Evolutionary conservation across 2,797 vertebrate genomes (phyloP).

Genomic region (Esox lucius): DNA sequence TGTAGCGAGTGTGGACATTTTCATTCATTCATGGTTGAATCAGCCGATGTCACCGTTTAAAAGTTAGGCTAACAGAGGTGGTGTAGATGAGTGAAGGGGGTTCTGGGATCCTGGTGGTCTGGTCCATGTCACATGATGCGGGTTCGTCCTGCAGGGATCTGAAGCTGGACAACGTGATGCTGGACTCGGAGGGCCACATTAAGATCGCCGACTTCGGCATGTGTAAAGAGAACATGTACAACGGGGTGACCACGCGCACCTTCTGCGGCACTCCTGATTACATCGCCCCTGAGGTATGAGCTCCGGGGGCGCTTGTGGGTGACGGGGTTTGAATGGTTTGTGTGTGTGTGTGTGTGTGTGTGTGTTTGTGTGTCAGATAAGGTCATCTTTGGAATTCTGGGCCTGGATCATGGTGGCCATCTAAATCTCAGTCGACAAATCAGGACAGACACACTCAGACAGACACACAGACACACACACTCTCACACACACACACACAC

Average conservation of each 20-base stretch:
- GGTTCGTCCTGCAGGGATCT: slow-evolving; percentile 81
- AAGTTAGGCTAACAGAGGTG: neutral
- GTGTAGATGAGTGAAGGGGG: neutral
- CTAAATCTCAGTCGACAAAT: slow-evolving; percentile 60
- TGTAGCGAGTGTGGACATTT: too few species aligned
- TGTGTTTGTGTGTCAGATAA: slow-evolving; percentile 40
- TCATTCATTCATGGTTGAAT: neutral
- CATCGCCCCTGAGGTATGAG: slow-evolving; percentile 92
- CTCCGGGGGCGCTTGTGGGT: neutral
- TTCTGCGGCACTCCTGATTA: slow-evolving; percentile 99
- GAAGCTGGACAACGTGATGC: slow-evolving; percentile 97
- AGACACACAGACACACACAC: too few species aligned
- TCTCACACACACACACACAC: too few species aligned
- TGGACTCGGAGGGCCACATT: slow-evolving; percentile 95
- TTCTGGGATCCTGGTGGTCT: too few species aligned
- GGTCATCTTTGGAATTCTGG: slow-evolving; percentile 48
- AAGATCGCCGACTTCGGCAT: slow-evolving; percentile 98
- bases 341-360: slow-evolving; percentile 1
- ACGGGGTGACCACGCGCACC: slow-evolving; percentile 89
- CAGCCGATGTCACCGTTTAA: neutral
- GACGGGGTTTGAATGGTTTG: neutral
- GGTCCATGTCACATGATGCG: neutral
- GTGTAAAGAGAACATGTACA: slow-evolving; percentile 93
- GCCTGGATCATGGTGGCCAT: slow-evolving; percentile 54
- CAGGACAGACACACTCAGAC: slow-evolving; percentile 27